Conservation (phyloP, 2,113 vertebrate genomes). For the Labeo catla region DNA sequence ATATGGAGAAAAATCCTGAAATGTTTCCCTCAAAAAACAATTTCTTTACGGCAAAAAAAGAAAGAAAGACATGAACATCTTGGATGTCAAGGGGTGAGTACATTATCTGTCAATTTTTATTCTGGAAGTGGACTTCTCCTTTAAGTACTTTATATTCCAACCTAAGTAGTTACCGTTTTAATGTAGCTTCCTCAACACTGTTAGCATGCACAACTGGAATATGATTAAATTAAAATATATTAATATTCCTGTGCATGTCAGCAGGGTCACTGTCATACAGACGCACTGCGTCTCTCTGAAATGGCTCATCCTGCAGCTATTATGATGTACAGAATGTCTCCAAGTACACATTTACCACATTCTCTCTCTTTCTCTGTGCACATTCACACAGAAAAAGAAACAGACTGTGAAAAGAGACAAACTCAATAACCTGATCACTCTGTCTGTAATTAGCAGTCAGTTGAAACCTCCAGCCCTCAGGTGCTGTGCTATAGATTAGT, state of each 20-base stretch:
- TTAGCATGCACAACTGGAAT: not conserved
- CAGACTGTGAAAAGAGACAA: conserved; percentile 3
- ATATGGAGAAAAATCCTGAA: too few relatives aligned
- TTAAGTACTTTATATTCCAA: not conserved
- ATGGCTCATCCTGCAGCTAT: not conserved
- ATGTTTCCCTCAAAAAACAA: too few relatives aligned
- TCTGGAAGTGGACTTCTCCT: too few relatives aligned
- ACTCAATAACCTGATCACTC: conserved; percentile 34
- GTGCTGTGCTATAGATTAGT: conserved; percentile 46
- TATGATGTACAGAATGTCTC: conserved; percentile 23
- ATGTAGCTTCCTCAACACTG: not conserved
- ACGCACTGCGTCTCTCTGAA: not conserved
- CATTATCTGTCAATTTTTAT: too few relatives aligned
- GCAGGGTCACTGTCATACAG: not conserved
- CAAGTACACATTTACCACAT: conserved; percentile 33
- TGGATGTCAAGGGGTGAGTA: too few relatives aligned
- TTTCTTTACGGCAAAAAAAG: too few relatives aligned
- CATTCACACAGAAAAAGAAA: conserved; percentile 37
- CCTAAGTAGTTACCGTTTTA: not conserved
- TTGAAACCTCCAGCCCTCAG: conserved; percentile 29
- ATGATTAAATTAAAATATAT: not conserved
- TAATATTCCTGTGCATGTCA: not conserved
- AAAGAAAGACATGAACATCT: too few relatives aligned
- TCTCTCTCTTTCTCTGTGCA: not conserved
- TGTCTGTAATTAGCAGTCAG: conserved; percentile 23